Conservation (phyloP, 2,113 vertebrate species). For the Cochlearius cochlearius region DNA sequence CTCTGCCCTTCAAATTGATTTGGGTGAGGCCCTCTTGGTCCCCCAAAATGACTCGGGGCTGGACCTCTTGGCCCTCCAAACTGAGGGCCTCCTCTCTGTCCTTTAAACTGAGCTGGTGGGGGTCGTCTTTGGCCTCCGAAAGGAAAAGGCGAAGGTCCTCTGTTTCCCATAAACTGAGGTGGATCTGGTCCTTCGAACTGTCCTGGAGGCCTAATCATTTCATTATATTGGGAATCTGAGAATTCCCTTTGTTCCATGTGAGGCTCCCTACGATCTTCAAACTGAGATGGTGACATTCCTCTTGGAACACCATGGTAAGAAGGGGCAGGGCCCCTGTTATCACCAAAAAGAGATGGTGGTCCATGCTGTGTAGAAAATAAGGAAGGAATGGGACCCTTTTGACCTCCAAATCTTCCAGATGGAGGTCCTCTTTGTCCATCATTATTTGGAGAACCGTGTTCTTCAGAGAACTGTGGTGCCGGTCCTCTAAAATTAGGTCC, state of each 20-base stretch:
- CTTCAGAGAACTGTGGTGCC: conserved; percentile 72
- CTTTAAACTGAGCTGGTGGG: conserved; percentile 71
- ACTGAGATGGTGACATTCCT: conserved; percentile 78
- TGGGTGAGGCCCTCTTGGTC: conserved; percentile 75
- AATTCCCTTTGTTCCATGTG: conserved; percentile 76
- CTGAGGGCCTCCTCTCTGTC: conserved; percentile 73
- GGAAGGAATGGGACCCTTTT: conserved; percentile 82
- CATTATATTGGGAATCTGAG: conserved; percentile 78
- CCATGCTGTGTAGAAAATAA: conserved; percentile 84
- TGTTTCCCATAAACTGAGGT: conserved; percentile 73
- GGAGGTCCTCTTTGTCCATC: conserved; percentile 80
- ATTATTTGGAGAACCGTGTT: conserved; percentile 51
- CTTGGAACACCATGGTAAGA: conserved; percentile 80
- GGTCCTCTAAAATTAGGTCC: conserved; percentile 82
- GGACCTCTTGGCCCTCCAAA: conserved; percentile 82
- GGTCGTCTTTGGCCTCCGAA: conserved; percentile 74
- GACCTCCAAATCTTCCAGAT: conserved; percentile 79
- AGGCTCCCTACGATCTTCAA: conserved; percentile 77
- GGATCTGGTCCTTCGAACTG: conserved; percentile 73
- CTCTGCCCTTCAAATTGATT: conserved; percentile 70
- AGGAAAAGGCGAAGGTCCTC: conserved; percentile 63
- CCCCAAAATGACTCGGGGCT: conserved; percentile 80
- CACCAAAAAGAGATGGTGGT: conserved; percentile 76
- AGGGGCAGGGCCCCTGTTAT: conserved; percentile 79
- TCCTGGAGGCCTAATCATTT: conserved; percentile 72